phyloP scores from a whole-genome alignment of 2,113 vertebrate species.

The Motacilla tschutschensis region DNA sequence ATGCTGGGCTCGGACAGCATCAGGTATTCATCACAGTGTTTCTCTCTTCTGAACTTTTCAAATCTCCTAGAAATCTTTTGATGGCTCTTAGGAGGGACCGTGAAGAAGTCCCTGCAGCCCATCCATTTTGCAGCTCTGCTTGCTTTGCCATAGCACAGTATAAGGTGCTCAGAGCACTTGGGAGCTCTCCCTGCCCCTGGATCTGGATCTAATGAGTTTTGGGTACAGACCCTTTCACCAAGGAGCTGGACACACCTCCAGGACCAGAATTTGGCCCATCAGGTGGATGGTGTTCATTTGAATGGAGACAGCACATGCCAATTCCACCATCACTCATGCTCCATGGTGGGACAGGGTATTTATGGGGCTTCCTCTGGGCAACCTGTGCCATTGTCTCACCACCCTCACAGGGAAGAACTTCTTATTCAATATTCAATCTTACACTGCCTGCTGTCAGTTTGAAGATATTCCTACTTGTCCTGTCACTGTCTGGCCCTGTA shows the following conservation, averaged over 20 bases:
- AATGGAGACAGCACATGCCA: accelerated
- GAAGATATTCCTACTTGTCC: neutral
- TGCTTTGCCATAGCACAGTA: neutral
- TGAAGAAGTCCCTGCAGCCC: accelerated
- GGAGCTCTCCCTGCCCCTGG: neutral
- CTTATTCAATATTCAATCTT: neutral
- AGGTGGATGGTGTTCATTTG: neutral
- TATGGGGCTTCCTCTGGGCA: neutral
- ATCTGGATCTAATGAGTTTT: neutral
- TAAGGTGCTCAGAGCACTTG: neutral
- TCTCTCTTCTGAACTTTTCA: constrained; percentile 26
- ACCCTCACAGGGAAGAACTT: neutral
- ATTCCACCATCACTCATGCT: neutral
- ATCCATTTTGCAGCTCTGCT: accelerated
- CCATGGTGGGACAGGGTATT: neutral
- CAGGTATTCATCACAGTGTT: constrained; percentile 26
- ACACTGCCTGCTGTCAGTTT: neutral
- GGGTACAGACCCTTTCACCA: accelerated
- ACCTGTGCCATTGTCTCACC: neutral
- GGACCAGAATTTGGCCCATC: neutral
- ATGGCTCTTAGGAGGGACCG: neutral
- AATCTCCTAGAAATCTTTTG: constrained; percentile 45
- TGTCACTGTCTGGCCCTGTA: neutral
- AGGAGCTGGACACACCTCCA: neutral
- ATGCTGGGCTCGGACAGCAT: constrained; percentile 3